Evolutionary conservation across 2,888 invertebrate genomes (phyloP), one percentile per base, ranked within the genome.

Genomic region (Carabus problematicus): DNA sequence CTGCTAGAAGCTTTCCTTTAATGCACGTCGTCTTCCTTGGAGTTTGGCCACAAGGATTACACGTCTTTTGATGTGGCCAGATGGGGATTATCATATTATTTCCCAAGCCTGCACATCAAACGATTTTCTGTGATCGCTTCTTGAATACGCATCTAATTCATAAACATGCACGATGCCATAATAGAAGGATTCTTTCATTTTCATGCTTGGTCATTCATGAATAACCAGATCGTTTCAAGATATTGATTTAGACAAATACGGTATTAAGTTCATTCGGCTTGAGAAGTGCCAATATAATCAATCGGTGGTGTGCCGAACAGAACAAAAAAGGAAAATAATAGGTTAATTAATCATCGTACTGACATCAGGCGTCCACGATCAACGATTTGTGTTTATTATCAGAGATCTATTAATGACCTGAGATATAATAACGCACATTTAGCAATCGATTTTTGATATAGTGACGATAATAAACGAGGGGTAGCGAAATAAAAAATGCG

Each of bases 51-150:
- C 29, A 29, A 29, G 29, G 67, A 70, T 64, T 64, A 70, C 45
- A 52, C 67, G 54, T 61, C 64, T 64, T 70, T 70, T 70, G 70
- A 70, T 70, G 70, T 70, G 70, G 70, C 64, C 70, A 70, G 60
- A 64, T 62, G 69, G 29, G 70, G 64, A 70, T 70, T 70, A 70
- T 64, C 70, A 70, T 64, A 64, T 70, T 70, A 70, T 70, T 64
- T 70, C 64, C 61, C 63, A 66, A 63, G 60, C 49, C 60, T 70
- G 64, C 59, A 69, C 69, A 69, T 69, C 69, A 69, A 69, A 69
- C 69, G 62, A 29, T 61, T 9, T 52, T 9, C 52, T 52, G 29
- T 19, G 67, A 49, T 19, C 54, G 60, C 60, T 52, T 41, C 60
- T 60, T 67, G 59, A 66, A 66, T 66, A 59, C 52, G 18, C 40